Evolutionary conservation across 1,140 invertebrate species (phyloP).

Genomic region (Pseudomyrmex gracilis): DNA sequence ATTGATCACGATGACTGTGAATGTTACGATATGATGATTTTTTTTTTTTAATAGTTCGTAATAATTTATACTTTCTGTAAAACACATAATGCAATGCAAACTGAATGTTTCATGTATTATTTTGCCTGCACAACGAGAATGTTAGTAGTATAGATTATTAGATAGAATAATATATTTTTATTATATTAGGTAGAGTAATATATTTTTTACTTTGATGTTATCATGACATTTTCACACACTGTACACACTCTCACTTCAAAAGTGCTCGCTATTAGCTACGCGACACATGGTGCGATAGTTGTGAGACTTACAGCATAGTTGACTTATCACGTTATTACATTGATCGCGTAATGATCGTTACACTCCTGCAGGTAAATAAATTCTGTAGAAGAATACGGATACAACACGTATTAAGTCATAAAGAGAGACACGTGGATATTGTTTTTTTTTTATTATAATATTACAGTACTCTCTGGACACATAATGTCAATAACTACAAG

Average conservation of each 20-base stretch:
- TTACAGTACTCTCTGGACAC: not conserved
- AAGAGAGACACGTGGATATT: not conserved
- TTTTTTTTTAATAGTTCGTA: conserved; percentile 1
- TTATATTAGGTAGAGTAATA: conserved; percentile 1
- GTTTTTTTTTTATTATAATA: not conserved
- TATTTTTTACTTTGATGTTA: not conserved
- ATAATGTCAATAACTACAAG: not conserved
- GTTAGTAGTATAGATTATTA: conserved; percentile 27
- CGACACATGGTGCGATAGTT: conserved; percentile 5
- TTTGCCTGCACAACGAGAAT: not conserved
- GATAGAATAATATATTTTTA: conserved; percentile 11
- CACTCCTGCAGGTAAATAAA: not conserved
- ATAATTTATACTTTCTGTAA: conserved; percentile 11
- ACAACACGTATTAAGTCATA: not conserved
- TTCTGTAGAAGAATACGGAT: not conserved
- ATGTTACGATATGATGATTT: conserved; percentile 70
- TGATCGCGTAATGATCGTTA: conserved; percentile 21
- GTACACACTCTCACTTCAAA: not conserved
- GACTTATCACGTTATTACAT: not conserved
- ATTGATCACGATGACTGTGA: conserved; percentile 77
- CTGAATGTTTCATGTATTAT: conserved; percentile 20
- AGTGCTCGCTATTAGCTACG: conserved; percentile 15
- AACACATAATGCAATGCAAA: conserved; percentile 50
- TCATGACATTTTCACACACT: conserved; percentile 16
- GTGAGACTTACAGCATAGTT: not conserved